phyloP scores from a whole-genome alignment of 2,113 vertebrate species.

The Halcyon senegalensis region DNA sequence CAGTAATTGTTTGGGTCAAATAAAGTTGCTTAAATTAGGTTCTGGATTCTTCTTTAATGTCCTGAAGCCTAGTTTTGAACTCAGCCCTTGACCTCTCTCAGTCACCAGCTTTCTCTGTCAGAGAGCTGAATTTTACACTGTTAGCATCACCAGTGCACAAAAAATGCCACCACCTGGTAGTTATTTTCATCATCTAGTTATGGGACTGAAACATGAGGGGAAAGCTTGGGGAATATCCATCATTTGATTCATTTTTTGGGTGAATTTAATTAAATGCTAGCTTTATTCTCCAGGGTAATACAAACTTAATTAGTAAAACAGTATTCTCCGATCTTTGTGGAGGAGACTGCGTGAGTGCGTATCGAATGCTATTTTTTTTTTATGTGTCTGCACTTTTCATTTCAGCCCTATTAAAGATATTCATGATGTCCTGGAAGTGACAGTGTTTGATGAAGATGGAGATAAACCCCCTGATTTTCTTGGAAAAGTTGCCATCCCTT shows the following conservation, averaged over 20 bases:
- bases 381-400: slow-evolving; percentile 8
- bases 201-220: slow-evolving; percentile 35
- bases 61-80: background rate
- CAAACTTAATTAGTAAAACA: slow-evolving; percentile 73
- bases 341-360: slow-evolving; percentile 16
- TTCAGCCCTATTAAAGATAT: slow-evolving; percentile 95
- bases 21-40: background rate
- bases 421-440: slow-evolving; percentile 90
- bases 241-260: slow-evolving; percentile 66
- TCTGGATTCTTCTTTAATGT: background rate
- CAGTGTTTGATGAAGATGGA: slow-evolving; percentile 92
- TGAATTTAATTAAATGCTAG: slow-evolving; percentile 74
- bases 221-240: slow-evolving; percentile 70
- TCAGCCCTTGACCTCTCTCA: background rate
- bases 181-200: slow-evolving; percentile 22
- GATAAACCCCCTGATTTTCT: slow-evolving; percentile 91
- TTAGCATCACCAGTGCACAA: background rate
- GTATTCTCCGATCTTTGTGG: slow-evolving; percentile 49
- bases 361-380: background rate
- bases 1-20: background rate
- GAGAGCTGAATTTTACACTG: background rate
- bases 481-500: slow-evolving; percentile 92
- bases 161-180: background rate
- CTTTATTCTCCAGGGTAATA: slow-evolving; percentile 71
- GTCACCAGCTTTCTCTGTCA: background rate